Percentiles rank a stretch among this genome's conserved stretches.
Evolutionary conservation across 2,888 invertebrate species (phyloP).

Genomic region (Orthosia cruda): DNA sequence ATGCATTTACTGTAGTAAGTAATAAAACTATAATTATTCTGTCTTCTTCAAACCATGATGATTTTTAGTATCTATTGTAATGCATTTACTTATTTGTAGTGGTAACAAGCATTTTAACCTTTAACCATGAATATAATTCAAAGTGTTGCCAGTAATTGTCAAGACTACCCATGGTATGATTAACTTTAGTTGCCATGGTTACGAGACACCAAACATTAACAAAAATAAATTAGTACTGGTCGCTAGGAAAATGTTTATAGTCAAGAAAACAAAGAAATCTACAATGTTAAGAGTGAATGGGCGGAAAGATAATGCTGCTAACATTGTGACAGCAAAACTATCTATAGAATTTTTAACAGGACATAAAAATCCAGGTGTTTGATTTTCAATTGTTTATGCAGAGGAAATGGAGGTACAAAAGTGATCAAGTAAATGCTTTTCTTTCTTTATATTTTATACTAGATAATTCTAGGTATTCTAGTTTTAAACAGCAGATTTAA

Average conservation of each 20-base stretch:
- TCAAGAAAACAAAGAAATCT: not conserved
- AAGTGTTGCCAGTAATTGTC: constrained; percentile 1
- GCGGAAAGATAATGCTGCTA: not conserved
- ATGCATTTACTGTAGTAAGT: too few species aligned
- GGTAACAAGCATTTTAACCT: too few species aligned
- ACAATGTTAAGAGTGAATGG: not conserved
- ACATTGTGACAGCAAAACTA: not conserved
- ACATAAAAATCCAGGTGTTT: too few species aligned
- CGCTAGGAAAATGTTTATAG: not conserved
- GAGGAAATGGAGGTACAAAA: not conserved
- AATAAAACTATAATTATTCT: not conserved
- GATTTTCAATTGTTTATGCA: not conserved
- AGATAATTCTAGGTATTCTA: too few species aligned
- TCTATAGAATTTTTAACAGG: too few species aligned
- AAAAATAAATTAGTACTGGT: not conserved
- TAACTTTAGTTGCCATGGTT: constrained; percentile 11
- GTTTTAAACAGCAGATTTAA: too few species aligned
- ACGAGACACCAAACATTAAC: constrained; percentile 14
- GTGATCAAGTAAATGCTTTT: not conserved
- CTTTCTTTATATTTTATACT: not conserved
- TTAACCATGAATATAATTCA: not conserved
- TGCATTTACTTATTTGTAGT: too few species aligned
- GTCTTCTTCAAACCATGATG: not conserved
- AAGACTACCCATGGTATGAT: too few species aligned
- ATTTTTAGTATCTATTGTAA: not conserved